A percentile compares a stretch with the other conserved stretches of the same genome.
Conservation (phyloP, 2,797 vertebrate species). For the Salmo trutta region DNA sequence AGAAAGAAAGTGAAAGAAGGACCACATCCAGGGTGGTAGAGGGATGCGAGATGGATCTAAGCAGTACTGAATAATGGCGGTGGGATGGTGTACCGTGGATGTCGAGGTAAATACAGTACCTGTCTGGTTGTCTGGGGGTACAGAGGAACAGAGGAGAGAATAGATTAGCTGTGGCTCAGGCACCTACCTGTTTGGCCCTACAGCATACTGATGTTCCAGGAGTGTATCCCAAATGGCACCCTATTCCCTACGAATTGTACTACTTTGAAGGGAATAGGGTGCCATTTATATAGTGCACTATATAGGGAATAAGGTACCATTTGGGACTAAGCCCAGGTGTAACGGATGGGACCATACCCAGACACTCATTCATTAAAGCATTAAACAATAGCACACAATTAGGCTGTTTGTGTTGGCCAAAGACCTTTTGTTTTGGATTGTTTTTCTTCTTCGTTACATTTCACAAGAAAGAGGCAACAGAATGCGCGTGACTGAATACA, state of each 20-base stretch:
- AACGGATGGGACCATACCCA: slow-evolving; percentile 55
- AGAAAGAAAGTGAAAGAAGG: not conserved
- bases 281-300: not conserved
- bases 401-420: slow-evolving; percentile 58
- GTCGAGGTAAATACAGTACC: slow-evolving; percentile 28
- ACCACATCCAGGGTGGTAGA: slow-evolving; percentile 25
- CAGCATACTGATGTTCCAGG: slow-evolving; percentile 3
- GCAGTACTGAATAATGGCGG: slow-evolving; percentile 18
- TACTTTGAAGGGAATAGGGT: slow-evolving; percentile 57
- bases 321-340: slow-evolving; percentile 32
- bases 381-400: slow-evolving; percentile 60
- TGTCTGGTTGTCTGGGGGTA: slow-evolving; percentile 40
- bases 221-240: slow-evolving; percentile 7
- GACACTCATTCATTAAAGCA: slow-evolving; percentile 69
- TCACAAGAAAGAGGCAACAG: slow-evolving; percentile 41
- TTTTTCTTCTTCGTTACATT: slow-evolving; percentile 41
- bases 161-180: slow-evolving; percentile 27
- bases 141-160: slow-evolving; percentile 37
- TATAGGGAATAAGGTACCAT: not conserved
- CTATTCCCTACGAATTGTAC: slow-evolving; percentile 41
- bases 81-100: slow-evolving; percentile 20
- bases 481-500: slow-evolving; percentile 34
- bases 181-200: not conserved
- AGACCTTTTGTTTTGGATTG: slow-evolving; percentile 55
- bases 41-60: slow-evolving; percentile 5